Evolutionary conservation across 1,140 invertebrate genomes (phyloP).

Genomic region (Tetramorium parvispinum): DNA sequence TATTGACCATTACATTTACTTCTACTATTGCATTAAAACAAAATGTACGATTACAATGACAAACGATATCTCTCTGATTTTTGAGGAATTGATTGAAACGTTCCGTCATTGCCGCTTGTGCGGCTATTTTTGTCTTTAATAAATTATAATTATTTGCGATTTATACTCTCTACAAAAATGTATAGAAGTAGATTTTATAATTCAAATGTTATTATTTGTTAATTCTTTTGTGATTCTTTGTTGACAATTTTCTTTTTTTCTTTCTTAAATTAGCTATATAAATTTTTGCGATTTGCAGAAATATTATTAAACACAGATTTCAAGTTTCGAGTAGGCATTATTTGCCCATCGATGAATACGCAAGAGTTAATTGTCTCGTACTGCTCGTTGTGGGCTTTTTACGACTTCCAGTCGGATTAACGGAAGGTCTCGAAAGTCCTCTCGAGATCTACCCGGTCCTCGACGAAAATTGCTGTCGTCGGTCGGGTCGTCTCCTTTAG

Average conservation of each 20-base stretch:
- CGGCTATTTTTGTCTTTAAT: not conserved
- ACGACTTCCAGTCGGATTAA: slow-evolving; percentile 44
- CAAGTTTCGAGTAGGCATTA: not conserved
- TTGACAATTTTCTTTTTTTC: not conserved
- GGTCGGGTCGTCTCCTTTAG: slow-evolving; percentile 17
- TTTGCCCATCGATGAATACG: not conserved
- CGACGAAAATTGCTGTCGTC: slow-evolving; percentile 57
- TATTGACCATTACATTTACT: not conserved
- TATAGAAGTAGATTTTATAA: not conserved
- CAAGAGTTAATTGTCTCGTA: slow-evolving; percentile 27
- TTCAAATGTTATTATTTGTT: not conserved
- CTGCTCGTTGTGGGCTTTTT: slow-evolving; percentile 25
- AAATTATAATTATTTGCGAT: not conserved
- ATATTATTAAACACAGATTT: too few relatives aligned
- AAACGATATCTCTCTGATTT: not conserved
- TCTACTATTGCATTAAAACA: not conserved
- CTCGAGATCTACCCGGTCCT: slow-evolving; percentile 10
- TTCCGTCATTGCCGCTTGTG: not conserved
- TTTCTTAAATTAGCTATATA: not conserved
- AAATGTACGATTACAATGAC: not conserved
- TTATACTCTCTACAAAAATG: not conserved
- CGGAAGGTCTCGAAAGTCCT: not conserved
- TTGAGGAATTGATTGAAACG: not conserved
- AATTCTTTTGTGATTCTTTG: not conserved
- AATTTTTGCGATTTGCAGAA: not conserved